A percentile compares a stretch with the other conserved stretches of the same genome.
Evolutionary conservation across 2,888 invertebrate species (phyloP).

Genomic region (Hipparchia sbordonii): DNA sequence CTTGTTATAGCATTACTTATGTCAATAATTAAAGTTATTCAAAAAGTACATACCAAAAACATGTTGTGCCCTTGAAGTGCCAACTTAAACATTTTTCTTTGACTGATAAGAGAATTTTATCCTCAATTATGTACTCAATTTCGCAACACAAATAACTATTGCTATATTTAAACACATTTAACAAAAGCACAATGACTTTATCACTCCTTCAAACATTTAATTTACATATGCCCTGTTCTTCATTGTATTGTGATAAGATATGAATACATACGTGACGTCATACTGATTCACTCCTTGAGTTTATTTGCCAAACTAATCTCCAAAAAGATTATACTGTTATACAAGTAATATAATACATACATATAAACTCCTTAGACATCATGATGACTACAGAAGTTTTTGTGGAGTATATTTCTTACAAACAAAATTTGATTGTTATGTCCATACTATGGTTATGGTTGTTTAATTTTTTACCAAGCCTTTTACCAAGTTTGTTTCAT

Average conservation of each 20-base stretch:
- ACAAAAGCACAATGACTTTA: slow-evolving; percentile 37
- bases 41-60: too few relatives aligned
- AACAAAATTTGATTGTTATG: too few relatives aligned
- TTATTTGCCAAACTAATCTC: slow-evolving; percentile 27
- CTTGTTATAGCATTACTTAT: too few relatives aligned
- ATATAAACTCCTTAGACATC: not conserved
- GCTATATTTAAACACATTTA: slow-evolving; percentile 33
- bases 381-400: not conserved
- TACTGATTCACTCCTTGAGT: slow-evolving; percentile 26
- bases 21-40: too few relatives aligned
- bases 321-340: not conserved
- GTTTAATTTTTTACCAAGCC: too few relatives aligned
- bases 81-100: not conserved
- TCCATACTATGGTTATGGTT: too few relatives aligned
- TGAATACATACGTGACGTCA: slow-evolving; percentile 32
- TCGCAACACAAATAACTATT: slow-evolving; percentile 17
- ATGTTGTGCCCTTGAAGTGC: too few relatives aligned
- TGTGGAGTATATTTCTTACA: too few relatives aligned
- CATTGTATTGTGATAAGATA: slow-evolving; percentile 35
- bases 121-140: slow-evolving; percentile 23
- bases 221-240: slow-evolving; percentile 33
- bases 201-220: slow-evolving; percentile 38
- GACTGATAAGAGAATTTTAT: slow-evolving; percentile 18
- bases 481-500: too few relatives aligned
- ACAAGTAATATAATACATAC: not conserved